These are phyloP conservation scores for Zosterops pallidus DNA, from an alignment of 2,113 vertebrate genomes.

Conservation along the genomic window DNA sequence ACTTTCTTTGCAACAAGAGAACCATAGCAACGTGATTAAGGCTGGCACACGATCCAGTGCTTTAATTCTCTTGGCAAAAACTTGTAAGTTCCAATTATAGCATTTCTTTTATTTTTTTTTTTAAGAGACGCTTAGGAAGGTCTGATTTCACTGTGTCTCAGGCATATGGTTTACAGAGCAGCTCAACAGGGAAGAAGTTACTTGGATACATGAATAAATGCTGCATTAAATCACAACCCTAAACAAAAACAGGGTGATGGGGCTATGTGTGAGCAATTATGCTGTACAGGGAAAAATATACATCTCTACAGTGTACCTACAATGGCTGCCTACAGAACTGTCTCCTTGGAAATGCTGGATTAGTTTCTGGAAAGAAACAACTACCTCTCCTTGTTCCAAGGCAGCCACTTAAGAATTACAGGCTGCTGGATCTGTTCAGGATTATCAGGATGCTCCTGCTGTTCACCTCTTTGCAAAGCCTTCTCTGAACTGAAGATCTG, in stretches of 20 bases:
- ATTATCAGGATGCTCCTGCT: background rate
- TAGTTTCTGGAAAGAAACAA: background rate
- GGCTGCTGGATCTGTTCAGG: background rate
- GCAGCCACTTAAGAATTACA: background rate
- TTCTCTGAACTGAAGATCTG: background rate
- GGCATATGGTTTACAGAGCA: constrained; percentile 30
- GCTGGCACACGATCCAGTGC: constrained; percentile 24
- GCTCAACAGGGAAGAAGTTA: constrained; percentile 20
- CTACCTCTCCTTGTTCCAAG: background rate
- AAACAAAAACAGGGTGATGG: background rate
- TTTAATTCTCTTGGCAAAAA: constrained; percentile 57
- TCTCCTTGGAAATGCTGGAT: constrained; percentile 13
- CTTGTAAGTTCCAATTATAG: constrained; percentile 35
- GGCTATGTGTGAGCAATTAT: background rate
- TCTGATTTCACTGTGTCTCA: constrained; percentile 13
- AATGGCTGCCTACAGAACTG: background rate
- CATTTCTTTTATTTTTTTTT: background rate
- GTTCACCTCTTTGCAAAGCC: background rate
- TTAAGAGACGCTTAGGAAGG: constrained; percentile 24
- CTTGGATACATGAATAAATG: constrained; percentile 10
- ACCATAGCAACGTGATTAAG: constrained; percentile 51
- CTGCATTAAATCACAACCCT: background rate
- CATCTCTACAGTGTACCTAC: background rate
- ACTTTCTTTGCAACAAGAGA: constrained; percentile 40
- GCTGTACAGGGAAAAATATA: background rate